Conservation (phyloP, 2,797 vertebrate species). For the Myripristis jacobus region DNA sequence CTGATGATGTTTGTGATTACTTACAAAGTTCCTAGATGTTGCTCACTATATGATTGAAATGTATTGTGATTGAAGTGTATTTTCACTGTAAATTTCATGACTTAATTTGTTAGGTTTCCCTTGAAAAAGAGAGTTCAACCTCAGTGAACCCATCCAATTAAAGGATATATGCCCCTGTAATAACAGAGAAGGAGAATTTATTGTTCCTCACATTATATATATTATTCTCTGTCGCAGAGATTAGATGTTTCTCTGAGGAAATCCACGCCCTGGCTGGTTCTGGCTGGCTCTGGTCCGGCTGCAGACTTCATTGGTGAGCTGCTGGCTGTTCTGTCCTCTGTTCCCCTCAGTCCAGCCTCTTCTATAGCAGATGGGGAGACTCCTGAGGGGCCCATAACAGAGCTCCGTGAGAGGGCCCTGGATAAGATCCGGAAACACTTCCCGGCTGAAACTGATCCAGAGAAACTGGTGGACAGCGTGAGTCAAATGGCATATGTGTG, state of each 20-base stretch:
- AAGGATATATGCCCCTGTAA: neutral
- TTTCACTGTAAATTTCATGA: too few relatives aligned
- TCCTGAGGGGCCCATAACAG: slow-evolving; percentile 74
- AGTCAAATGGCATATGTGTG: slow-evolving; percentile 34
- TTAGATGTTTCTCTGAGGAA: slow-evolving; percentile 86
- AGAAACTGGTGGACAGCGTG: slow-evolving; percentile 83
- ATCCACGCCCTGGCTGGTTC: slow-evolving; percentile 88
- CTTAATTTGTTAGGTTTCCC: too few relatives aligned
- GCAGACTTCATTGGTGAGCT: slow-evolving; percentile 88
- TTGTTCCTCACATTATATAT: neutral
- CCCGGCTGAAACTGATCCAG: slow-evolving; percentile 66
- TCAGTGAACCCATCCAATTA: too few relatives aligned
- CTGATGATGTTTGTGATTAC: too few relatives aligned
- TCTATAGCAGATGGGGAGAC: slow-evolving; percentile 36
- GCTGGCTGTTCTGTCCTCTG: slow-evolving; percentile 68
- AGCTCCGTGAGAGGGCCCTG: slow-evolving; percentile 65
- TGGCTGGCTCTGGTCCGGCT: slow-evolving; percentile 89
- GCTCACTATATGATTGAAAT: too few relatives aligned
- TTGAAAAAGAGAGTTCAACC: too few relatives aligned
- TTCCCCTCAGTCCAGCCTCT: slow-evolving; percentile 35
- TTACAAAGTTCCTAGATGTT: too few relatives aligned
- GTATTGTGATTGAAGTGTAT: too few relatives aligned
- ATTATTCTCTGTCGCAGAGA: slow-evolving; percentile 54
- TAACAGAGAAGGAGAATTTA: neutral
- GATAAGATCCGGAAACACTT: slow-evolving; percentile 82